Evolutionary conservation across 2,797 vertebrate species (phyloP).

Genomic region (Mionectes olivaceus): DNA sequence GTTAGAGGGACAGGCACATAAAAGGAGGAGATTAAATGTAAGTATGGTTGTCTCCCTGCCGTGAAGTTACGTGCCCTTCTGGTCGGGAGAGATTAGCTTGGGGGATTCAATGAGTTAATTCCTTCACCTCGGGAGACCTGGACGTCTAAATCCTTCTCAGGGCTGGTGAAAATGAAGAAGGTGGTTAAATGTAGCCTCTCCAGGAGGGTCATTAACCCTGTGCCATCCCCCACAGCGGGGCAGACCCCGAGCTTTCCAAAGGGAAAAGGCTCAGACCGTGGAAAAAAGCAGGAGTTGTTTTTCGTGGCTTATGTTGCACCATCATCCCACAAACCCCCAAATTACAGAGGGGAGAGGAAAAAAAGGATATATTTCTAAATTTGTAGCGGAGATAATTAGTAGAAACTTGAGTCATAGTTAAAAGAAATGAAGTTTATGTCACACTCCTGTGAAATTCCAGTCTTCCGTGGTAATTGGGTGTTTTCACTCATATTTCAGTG

Average conservation of each 20-base stretch:
- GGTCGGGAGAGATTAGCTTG: slow-evolving; percentile 26
- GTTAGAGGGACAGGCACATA: neutral
- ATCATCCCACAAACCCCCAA: neutral
- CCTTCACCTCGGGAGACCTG: slow-evolving; percentile 44
- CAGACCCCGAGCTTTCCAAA: neutral
- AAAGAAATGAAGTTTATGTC: neutral
- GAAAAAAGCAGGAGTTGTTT: neutral
- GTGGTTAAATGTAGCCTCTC: neutral
- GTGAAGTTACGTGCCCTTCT: neutral
- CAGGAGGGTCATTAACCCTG: neutral
- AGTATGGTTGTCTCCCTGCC: neutral
- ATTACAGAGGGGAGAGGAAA: neutral
- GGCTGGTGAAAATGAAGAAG: neutral
- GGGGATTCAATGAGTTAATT: slow-evolving; percentile 32
- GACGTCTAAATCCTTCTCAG: neutral
- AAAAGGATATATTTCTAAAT: neutral
- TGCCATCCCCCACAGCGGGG: rapidly evolving
- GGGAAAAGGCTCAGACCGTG: neutral
- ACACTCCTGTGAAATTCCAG: neutral
- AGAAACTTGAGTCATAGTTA: slow-evolving; percentile 19
- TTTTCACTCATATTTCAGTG: neutral
- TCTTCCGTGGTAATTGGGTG: neutral
- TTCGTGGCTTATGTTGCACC: neutral
- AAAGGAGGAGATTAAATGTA: neutral
- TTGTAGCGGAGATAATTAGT: neutral